A percentile compares a stretch with the other conserved stretches of the same genome.
Conservation (phyloP, 2,113 vertebrate species). For the Trogon melanurus region DNA sequence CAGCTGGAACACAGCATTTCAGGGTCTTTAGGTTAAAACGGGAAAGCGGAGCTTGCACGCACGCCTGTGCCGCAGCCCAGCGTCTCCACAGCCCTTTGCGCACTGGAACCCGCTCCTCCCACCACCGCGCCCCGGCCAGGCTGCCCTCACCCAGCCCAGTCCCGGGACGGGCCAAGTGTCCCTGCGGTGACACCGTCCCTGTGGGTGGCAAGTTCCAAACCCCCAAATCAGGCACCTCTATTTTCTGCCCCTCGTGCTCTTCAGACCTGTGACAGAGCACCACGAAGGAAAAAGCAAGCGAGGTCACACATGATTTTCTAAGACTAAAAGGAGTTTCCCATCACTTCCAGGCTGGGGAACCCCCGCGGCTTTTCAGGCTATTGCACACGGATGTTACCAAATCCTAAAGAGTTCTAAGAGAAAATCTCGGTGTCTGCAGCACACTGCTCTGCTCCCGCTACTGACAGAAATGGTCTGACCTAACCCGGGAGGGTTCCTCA, state of each 20-base stretch:
- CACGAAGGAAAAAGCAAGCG: rapidly evolving
- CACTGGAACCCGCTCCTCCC: neutral
- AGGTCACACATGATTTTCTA: neutral
- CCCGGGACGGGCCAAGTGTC: rapidly evolving
- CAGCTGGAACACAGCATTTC: constrained; percentile 56
- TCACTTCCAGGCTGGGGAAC: neutral
- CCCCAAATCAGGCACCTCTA: neutral
- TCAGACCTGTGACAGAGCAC: neutral
- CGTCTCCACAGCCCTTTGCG: neutral
- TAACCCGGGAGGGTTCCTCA: neutral
- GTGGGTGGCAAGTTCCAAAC: too few species aligned
- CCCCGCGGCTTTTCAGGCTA: rapidly evolving
- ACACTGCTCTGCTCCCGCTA: neutral
- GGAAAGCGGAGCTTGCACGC: constrained; percentile 8
- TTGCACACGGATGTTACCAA: neutral
- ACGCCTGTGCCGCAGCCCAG: neutral
- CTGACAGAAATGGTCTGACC: neutral
- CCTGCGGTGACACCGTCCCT: rapidly evolving
- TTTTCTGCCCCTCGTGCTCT: neutral
- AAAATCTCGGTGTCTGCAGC: neutral
- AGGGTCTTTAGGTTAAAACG: constrained; percentile 50
- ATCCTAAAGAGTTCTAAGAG: neutral
- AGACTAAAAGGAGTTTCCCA: neutral
- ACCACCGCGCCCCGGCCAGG: rapidly evolving
- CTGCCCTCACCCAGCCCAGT: neutral